phyloP scores from a whole-genome alignment of 2,113 vertebrate genomes.

The Gadus chalcogrammus region DNA sequence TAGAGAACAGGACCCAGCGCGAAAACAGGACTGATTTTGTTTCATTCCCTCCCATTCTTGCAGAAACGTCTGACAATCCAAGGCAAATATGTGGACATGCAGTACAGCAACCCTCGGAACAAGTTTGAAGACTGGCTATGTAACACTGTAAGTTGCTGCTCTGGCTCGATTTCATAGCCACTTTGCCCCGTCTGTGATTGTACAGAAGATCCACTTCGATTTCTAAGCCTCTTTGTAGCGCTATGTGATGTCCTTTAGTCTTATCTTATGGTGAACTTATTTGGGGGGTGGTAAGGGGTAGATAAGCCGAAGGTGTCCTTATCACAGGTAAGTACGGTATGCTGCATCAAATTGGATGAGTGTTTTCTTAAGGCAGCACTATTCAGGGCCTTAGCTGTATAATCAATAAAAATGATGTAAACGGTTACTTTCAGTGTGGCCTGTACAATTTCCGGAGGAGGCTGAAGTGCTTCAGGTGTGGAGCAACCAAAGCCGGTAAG shows the following conservation, averaged over 20 bases:
- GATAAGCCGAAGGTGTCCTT: conserved; percentile 41
- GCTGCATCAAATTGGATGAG: conserved; percentile 54
- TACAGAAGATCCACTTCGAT: conserved; percentile 2
- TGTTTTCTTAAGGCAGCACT: conserved; percentile 57
- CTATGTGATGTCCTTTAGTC: conserved; percentile 24
- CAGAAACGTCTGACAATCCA: conserved; percentile 97
- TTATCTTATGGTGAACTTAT: conserved; percentile 22
- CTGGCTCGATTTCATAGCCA: conserved; percentile 14
- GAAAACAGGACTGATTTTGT: conserved; percentile 73
- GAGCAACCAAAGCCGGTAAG: conserved; percentile 95
- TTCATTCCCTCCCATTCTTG: conserved; percentile 74
- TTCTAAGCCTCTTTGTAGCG: conserved; percentile 18
- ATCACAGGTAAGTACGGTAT: conserved; percentile 57
- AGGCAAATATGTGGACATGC: conserved; percentile 94
- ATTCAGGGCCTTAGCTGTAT: conserved; percentile 63
- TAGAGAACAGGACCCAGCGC: conserved; percentile 62
- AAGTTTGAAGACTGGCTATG: conserved; percentile 99
- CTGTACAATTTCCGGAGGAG: conserved; percentile 99
- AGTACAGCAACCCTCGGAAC: conserved; percentile 96
- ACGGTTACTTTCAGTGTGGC: conserved; percentile 88
- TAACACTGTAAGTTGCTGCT: conserved; percentile 84
- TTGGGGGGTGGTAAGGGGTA: conserved; percentile 10
- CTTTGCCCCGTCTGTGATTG: conserved; percentile 12
- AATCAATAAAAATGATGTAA: conserved; percentile 73
- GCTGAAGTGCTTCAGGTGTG: conserved; percentile 99